Conservation (phyloP, 2,797 vertebrate species). For the Telmatherina bonti region DNA sequence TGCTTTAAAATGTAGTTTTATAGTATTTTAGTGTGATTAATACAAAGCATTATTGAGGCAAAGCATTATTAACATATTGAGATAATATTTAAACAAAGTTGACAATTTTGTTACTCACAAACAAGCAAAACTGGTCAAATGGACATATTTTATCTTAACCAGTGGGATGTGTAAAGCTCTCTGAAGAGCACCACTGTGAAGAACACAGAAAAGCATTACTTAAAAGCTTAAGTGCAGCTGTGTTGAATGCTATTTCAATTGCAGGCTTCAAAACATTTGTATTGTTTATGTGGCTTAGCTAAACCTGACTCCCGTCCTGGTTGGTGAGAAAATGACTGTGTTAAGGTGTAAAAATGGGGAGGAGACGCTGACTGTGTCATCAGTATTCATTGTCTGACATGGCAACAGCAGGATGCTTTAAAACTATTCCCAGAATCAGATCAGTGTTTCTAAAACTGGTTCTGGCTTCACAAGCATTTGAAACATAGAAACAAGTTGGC, state of each 20-base stretch:
- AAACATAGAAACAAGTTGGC: conserved; percentile 13
- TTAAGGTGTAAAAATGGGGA: background rate
- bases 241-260: background rate
- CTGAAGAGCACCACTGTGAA: background rate
- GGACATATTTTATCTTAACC: conserved; percentile 1
- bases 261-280: background rate
- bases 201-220: background rate
- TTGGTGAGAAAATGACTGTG: background rate
- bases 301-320: background rate
- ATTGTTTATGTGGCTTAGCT: background rate
- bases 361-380: background rate
- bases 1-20: conserved; percentile 34
- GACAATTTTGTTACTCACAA: conserved; percentile 12
- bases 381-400: background rate
- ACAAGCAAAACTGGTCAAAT: background rate
- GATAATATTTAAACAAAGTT: conserved; percentile 7
- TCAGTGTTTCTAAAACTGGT: conserved; percentile 7
- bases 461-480: background rate
- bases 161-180: conserved; percentile 5
- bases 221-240: background rate
- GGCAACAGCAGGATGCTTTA: background rate
- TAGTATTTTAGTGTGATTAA: conserved; percentile 55
- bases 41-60: conserved; percentile 1
- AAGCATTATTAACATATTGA: background rate
- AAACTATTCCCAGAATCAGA: background rate